A percentile compares a stretch with the other conserved stretches of the same genome.
Evolutionary conservation across 2,888 invertebrate species (phyloP).

Genomic region (Sminthurinus aureus): DNA sequence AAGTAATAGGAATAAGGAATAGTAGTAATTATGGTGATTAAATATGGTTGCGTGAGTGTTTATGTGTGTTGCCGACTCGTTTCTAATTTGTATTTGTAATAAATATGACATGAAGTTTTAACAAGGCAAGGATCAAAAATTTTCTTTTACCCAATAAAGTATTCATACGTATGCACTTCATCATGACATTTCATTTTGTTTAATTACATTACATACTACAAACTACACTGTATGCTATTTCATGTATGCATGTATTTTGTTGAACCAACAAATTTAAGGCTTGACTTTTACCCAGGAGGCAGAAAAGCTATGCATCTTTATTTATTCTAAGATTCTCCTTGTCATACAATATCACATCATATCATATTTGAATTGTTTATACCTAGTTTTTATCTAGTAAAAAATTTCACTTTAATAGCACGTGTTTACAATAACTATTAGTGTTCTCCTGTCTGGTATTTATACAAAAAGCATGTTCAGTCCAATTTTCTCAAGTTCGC

Average conservation of each 20-base stretch:
- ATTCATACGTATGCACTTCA: not conserved
- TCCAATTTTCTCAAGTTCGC: too few species aligned
- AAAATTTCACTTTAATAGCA: slow-evolving; percentile 3
- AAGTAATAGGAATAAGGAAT: not conserved
- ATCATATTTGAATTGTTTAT: not conserved
- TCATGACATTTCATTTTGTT: not conserved
- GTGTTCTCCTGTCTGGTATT: not conserved
- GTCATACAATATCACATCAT: too few species aligned
- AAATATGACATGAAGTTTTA: not conserved
- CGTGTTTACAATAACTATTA: not conserved
- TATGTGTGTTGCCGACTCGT: not conserved
- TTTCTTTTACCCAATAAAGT: not conserved
- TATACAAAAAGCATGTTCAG: too few species aligned
- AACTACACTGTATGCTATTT: too few species aligned
- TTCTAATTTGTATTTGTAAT: not conserved
- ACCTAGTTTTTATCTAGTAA: not conserved
- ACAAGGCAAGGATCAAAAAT: not conserved
- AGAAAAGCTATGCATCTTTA: too few species aligned
- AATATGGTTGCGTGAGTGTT: not conserved
- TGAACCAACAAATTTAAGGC: too few species aligned
- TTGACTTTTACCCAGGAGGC: too few species aligned
- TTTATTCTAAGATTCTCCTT: too few species aligned
- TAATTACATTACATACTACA: not conserved
- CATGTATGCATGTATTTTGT: too few species aligned
- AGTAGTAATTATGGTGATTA: not conserved